phyloP scores from a whole-genome alignment of 1,140 invertebrate species.

The Ceratina japonica region DNA sequence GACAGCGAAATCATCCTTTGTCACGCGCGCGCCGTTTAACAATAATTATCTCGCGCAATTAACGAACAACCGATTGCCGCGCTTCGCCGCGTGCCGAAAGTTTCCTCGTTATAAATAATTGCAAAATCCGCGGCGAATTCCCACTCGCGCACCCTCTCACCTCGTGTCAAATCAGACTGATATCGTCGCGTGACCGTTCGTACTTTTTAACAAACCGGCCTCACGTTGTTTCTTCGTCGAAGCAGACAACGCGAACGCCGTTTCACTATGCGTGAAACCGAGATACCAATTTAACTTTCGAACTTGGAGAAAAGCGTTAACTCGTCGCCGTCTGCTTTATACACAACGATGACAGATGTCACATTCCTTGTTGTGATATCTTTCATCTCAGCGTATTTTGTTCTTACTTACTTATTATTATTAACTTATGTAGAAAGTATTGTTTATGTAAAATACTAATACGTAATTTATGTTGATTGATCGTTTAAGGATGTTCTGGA shows the following conservation, averaged over 20 bases:
- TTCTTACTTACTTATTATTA: no score
- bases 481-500: no score
- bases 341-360: no score
- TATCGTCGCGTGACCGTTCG: constrained; percentile 57
- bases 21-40: constrained; percentile 51
- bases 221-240: constrained; percentile 46
- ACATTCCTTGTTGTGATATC: no score
- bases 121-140: constrained; percentile 48
- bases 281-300: not conserved
- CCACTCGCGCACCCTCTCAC: constrained; percentile 1
- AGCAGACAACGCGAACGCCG: constrained; percentile 19
- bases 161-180: not conserved
- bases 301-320: not conserved
- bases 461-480: no score
- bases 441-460: no score
- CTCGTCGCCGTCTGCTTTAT: no score
- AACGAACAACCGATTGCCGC: constrained; percentile 45
- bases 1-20: constrained; percentile 51
- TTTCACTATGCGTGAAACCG: not conserved
- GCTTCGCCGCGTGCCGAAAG: constrained; percentile 32
- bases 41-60: constrained; percentile 62
- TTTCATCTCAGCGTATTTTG: no score
- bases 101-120: constrained; percentile 68
- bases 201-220: constrained; percentile 64
- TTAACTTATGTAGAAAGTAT: no score